A percentile compares a stretch with the other conserved stretches of the same genome.
Conservation (phyloP, 2,888 invertebrate genomes). For the Lamellibrachia satsuma region DNA sequence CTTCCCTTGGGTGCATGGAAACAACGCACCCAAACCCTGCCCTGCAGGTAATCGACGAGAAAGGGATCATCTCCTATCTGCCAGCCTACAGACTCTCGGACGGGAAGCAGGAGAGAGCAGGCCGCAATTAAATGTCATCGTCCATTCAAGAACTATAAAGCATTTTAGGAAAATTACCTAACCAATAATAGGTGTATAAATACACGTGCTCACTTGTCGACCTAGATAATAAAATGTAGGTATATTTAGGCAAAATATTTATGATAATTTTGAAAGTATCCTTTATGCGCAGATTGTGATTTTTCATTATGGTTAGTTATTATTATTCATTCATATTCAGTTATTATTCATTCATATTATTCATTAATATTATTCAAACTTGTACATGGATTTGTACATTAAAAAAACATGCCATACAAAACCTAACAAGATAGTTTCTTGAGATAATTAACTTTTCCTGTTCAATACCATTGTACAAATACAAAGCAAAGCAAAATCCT, state of each 20-base stretch:
- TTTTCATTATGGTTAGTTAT: neutral
- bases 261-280: neutral
- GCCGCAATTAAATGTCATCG: slow-evolving; percentile 49
- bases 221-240: neutral
- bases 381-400: too few relatives aligned
- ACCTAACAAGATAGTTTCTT: too few relatives aligned
- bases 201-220: neutral
- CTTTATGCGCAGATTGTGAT: neutral
- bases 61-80: slow-evolving; percentile 70
- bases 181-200: neutral
- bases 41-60: slow-evolving; percentile 69
- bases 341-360: too few relatives aligned
- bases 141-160: neutral
- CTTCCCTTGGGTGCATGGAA: slow-evolving; percentile 83
- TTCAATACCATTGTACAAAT: too few relatives aligned
- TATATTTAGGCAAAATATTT: neutral
- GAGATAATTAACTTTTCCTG: too few relatives aligned
- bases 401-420: too few relatives aligned
- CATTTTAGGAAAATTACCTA: neutral
- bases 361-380: too few relatives aligned
- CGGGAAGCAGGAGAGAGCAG: slow-evolving; percentile 71
- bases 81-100: slow-evolving; percentile 80
- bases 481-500: neutral
- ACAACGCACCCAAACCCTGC: slow-evolving; percentile 85
- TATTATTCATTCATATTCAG: too few relatives aligned